A percentile compares a stretch with the other conserved stretches of the same genome.
phyloP scores from a whole-genome alignment of 2,888 invertebrate genomes.

The Amphipoea lucens region DNA sequence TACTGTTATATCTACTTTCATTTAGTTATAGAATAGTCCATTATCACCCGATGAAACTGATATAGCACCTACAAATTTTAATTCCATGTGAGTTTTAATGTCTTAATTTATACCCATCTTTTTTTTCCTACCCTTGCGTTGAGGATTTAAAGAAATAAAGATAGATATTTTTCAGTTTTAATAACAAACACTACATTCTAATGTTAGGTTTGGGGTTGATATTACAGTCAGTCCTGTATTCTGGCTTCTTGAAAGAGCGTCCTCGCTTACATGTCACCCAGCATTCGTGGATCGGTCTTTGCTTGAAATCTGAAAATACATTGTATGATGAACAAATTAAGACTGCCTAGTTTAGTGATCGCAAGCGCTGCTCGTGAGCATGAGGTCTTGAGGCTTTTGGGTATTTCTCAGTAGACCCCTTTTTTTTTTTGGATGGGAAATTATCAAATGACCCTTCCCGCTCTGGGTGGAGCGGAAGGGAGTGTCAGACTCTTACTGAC shows the following conservation, averaged over 20 bases:
- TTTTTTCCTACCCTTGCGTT: not conserved
- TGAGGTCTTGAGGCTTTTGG: not conserved
- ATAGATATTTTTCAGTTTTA: not conserved
- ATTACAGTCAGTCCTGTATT: conserved; percentile 85
- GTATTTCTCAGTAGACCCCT: not conserved
- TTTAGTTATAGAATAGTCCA: not conserved
- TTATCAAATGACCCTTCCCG: too few relatives aligned
- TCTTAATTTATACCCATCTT: not conserved
- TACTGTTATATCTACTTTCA: too few relatives aligned
- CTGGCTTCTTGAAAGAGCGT: conserved; percentile 87
- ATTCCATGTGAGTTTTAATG: not conserved
- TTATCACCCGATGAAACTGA: not conserved
- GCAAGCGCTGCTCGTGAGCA: not conserved
- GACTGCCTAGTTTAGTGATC: not conserved
- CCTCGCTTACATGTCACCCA: conserved; percentile 89
- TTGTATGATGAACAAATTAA: not conserved
- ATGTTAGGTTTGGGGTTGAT: conserved; percentile 73
- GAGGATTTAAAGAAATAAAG: not conserved
- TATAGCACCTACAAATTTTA: not conserved
- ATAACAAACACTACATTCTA: conserved; percentile 63
- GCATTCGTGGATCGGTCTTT: conserved; percentile 86
- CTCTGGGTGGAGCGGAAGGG: too few relatives aligned
- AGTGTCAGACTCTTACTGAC: too few relatives aligned
- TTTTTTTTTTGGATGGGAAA: too few relatives aligned
- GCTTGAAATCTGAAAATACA: conserved; percentile 81